Base-by-base conservation (phyloP, 2,113 vertebrate genomes). In the Ia io region DNA sequence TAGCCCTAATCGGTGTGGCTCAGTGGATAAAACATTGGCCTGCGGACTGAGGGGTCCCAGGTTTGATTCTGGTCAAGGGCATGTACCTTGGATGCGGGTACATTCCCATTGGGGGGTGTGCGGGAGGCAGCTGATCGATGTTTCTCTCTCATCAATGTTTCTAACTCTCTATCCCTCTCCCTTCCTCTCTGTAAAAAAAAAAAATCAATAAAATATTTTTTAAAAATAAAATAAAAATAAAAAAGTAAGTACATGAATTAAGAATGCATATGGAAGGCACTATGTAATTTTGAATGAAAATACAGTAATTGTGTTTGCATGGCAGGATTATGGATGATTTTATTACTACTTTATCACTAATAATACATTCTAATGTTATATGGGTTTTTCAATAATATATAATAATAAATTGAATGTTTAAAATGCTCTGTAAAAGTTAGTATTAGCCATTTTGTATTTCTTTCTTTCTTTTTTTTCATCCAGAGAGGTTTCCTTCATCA, bases 251-350 rank as follows among this genome's bases (percentile, higher is more conserved):
- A 35, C 49, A 59, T 83, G 30, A 87, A 87, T 80, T 79, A 84
- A 51, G 63, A 87, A 42, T 71, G 23, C 14, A 77, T 42, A 78
- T 37, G 49, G 37, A 67, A 79, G 51, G n/a, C 40, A n/a, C 77
- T 88, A 85, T 69, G 61, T 35, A 95, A 73, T 47, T 95, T 78
- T 78, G 35, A 95, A 77, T 93, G 53, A 91, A 96, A 93, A 92
- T 91, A 83, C 2, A 28, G 70, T 87, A 63, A 90, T 88, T 87
- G 23, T 84, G 84, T 95, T 96, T 95, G 65, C 51, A 88, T 42
- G 22, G 30, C 23, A 61, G 32, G 65, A 95, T 90, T 93, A 80
- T 20, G 35, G 61, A 87, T 88, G 79, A 73, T 96, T 92, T 95
- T 49, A 84, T 84, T 82, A 76, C 37, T 80, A 16, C 11, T 56